Conservation (phyloP, 2,113 vertebrate genomes). For the Crotalus tigris region DNA sequence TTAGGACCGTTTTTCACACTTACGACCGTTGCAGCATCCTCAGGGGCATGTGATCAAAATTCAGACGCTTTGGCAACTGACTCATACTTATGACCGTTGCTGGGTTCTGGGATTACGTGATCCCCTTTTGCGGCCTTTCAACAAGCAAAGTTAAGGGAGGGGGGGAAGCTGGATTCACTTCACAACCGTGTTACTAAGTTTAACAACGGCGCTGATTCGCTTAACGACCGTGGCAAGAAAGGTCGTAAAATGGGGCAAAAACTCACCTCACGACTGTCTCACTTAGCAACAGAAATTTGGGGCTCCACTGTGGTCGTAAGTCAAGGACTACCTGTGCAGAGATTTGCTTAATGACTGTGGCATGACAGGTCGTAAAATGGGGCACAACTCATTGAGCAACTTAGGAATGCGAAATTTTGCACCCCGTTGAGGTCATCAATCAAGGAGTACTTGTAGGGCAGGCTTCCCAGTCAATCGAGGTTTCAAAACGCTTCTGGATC, state of each 20-base stretch:
- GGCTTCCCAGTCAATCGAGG: too few relatives aligned
- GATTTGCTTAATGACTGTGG: background rate
- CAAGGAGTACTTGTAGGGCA: background rate
- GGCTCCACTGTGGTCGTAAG: background rate
- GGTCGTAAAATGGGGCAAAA: background rate
- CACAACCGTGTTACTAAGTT: background rate
- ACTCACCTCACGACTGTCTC: background rate
- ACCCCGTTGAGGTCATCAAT: fast-evolving
- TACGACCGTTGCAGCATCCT: too few relatives aligned
- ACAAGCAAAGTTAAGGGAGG: background rate
- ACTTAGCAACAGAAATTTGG: background rate
- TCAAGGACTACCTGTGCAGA: background rate
- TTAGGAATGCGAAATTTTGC: background rate
- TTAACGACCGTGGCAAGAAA: background rate
- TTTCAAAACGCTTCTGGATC: background rate
- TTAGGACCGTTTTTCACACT: too few relatives aligned
- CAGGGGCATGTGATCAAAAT: too few relatives aligned
- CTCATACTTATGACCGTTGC: background rate
- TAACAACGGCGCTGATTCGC: background rate
- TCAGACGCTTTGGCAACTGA: too few relatives aligned
- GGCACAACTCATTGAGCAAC: background rate
- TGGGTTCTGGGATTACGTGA: background rate
- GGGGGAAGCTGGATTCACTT: background rate
- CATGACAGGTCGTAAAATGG: background rate
- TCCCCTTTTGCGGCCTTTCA: background rate